Conservation (phyloP, 2,113 vertebrate species). For the Struthio camelus region DNA sequence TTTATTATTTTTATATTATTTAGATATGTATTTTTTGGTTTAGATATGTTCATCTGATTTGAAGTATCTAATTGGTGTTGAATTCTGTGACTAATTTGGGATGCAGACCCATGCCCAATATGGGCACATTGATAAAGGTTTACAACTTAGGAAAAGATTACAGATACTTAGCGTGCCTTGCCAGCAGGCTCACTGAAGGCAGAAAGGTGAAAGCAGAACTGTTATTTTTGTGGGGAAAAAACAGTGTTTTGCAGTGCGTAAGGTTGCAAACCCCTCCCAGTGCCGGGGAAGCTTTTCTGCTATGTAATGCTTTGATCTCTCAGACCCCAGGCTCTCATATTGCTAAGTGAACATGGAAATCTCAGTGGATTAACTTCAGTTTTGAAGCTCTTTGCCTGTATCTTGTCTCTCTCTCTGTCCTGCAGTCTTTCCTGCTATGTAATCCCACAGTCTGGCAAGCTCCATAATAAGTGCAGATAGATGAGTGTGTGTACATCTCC, state of each 20-base stretch:
- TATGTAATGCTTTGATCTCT: fast-evolving
- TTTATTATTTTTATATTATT: too few relatives aligned
- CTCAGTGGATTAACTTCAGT: neutral
- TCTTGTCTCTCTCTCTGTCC: neutral
- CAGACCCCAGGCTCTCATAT: neutral
- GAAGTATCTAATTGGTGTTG: neutral
- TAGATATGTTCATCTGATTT: neutral
- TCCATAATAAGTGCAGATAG: slow-evolving; percentile 60
- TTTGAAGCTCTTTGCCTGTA: neutral
- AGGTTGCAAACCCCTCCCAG: fast-evolving
- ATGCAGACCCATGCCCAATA: neutral
- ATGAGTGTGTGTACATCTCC: slow-evolving; percentile 60
- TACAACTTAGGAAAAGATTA: neutral
- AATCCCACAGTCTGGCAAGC: slow-evolving; percentile 53
- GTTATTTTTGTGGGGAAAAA: neutral
- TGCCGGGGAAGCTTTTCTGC: fast-evolving
- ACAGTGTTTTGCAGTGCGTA: neutral
- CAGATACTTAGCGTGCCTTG: neutral
- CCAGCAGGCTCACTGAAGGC: neutral
- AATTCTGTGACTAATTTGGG: neutral
- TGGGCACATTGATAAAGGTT: neutral
- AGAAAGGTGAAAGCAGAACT: neutral
- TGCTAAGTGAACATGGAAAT: neutral
- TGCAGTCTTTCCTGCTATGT: neutral
- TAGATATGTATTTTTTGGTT: too few relatives aligned